Evolutionary conservation across 1,140 invertebrate genomes (phyloP).

Genomic region (Manduca sexta): DNA sequence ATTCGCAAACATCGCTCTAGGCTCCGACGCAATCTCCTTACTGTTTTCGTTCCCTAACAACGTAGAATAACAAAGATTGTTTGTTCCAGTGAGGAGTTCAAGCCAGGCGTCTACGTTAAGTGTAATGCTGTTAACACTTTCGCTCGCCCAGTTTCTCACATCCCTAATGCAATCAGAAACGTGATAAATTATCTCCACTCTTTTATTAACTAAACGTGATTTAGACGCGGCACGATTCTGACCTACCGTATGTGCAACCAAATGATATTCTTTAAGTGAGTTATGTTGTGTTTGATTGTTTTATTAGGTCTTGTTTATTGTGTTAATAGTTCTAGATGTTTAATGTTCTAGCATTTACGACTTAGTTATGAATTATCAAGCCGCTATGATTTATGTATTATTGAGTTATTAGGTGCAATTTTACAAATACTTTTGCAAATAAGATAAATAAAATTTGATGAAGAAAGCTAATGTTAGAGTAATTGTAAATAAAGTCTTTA

Average conservation of each 20-base stretch:
- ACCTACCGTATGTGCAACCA: slow-evolving; percentile 9
- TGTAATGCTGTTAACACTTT: slow-evolving; percentile 62
- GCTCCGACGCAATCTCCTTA: no score
- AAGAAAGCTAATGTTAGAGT: slow-evolving; percentile 13
- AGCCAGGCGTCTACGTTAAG: slow-evolving; percentile 41
- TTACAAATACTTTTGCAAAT: slow-evolving; percentile 23
- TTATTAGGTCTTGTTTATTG: no score
- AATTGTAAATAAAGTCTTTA: slow-evolving; percentile 56
- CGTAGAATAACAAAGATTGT: slow-evolving; percentile 12
- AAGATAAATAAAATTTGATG: slow-evolving; percentile 1
- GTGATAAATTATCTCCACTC: slow-evolving; percentile 58
- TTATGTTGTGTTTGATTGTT: no score
- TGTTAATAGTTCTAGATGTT: no score
- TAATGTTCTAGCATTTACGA: no score
- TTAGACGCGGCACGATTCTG: slow-evolving; percentile 21
- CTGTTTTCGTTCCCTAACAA: neutral
- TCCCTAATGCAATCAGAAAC: slow-evolving; percentile 52
- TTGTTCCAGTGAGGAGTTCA: slow-evolving; percentile 64
- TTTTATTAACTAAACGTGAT: slow-evolving; percentile 41
- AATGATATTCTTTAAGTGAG: neutral
- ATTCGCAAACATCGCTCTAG: no score
- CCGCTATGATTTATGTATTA: neutral
- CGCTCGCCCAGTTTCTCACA: slow-evolving; percentile 41
- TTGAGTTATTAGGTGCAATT: slow-evolving; percentile 7
- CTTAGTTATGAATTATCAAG: no score